Conservation (phyloP, 2,113 vertebrate species). For the Electrona antarctica region DNA sequence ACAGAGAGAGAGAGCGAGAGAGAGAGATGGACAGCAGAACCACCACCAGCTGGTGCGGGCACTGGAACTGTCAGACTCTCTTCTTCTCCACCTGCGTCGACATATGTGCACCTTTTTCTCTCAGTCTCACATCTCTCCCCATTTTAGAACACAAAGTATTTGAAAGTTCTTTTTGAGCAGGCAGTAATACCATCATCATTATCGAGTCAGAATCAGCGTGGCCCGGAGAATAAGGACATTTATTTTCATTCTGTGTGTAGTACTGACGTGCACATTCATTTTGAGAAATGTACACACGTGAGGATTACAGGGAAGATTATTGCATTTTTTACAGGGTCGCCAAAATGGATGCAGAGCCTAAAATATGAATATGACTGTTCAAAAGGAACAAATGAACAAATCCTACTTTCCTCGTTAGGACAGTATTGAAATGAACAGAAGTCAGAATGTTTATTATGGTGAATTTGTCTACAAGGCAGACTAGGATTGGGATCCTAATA, state of each 20-base stretch:
- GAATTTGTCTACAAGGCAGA: constrained; percentile 28
- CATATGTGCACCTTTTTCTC: constrained; percentile 25
- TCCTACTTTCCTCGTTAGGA: constrained; percentile 6
- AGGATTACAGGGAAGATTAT: constrained; percentile 40
- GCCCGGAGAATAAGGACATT: constrained; percentile 38
- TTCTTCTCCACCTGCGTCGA: constrained; percentile 25
- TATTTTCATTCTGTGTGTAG: constrained; percentile 41
- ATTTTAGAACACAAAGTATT: too few species aligned
- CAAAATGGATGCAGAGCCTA: constrained; percentile 28
- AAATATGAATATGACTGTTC: constrained; percentile 53
- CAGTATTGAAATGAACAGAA: constrained; percentile 20
- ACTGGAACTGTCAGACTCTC: constrained; percentile 23
- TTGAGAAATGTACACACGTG: constrained; percentile 23
- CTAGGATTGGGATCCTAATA: too few species aligned
- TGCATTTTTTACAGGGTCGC: constrained; percentile 35
- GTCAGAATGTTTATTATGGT: constrained; percentile 33
- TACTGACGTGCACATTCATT: constrained; percentile 50
- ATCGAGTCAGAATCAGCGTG: constrained; percentile 42
- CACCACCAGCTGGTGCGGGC: constrained; percentile 16
- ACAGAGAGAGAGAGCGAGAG: background rate
- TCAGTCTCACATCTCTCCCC: constrained; percentile 9
- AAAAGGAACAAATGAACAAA: constrained; percentile 39
- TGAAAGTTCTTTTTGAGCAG: background rate
- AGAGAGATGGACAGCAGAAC: background rate
- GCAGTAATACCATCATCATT: constrained; percentile 33